Evolutionary conservation across 2,113 vertebrate genomes (phyloP).

Genomic region (Caranx ignobilis): DNA sequence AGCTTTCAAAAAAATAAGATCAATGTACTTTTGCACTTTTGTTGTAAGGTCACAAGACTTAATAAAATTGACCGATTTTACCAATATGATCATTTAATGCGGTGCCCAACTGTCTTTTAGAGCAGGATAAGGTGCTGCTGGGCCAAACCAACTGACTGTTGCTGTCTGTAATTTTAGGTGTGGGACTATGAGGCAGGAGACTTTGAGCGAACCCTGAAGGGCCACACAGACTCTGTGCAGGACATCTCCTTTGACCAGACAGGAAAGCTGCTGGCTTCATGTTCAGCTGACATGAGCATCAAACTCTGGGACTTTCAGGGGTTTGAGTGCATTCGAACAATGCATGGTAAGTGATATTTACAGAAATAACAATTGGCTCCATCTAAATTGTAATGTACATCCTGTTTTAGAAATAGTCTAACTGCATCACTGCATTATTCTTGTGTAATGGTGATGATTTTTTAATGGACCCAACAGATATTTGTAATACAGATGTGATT

Average conservation of each 20-base stretch:
- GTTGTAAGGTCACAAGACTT: background rate
- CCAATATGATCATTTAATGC: background rate
- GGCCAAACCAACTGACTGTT: background rate
- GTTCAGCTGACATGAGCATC: slow-evolving; percentile 99
- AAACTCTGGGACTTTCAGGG: slow-evolving; percentile 99
- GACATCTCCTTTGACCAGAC: slow-evolving; percentile 99
- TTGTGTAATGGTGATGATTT: background rate
- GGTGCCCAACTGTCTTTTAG: background rate
- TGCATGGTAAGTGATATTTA: slow-evolving; percentile 90
- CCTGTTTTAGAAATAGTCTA: background rate
- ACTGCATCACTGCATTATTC: background rate
- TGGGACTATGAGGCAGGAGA: slow-evolving; percentile 99
- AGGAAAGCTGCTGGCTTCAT: slow-evolving; percentile 97
- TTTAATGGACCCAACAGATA: background rate
- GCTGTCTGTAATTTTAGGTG: slow-evolving; percentile 83
- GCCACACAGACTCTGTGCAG: slow-evolving; percentile 99
- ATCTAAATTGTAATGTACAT: background rate
- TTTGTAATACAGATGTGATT: background rate
- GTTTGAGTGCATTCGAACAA: slow-evolving; percentile 99
- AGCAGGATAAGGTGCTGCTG: background rate
- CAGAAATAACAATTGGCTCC: background rate
- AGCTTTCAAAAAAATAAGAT: background rate
- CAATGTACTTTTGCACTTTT: background rate
- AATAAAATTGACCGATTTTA: background rate
- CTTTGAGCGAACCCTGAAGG: slow-evolving; percentile 98